Evolutionary conservation across 2,113 vertebrate species (phyloP), one percentile per base, ranked within the genome.

Genomic region (Nothoprocta pentlandii): DNA sequence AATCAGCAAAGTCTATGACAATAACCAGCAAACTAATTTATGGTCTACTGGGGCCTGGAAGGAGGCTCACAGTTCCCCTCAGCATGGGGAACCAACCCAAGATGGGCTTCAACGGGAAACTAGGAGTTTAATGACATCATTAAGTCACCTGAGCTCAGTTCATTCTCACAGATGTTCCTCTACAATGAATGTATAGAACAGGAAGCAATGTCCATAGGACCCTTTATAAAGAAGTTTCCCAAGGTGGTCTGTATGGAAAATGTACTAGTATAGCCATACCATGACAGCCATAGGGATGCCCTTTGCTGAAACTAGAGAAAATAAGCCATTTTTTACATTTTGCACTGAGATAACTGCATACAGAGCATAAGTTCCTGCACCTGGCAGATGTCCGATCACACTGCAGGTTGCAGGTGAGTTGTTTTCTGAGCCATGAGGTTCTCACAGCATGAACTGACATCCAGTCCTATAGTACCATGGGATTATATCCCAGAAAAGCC

Each of bases 241-340:
- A 53, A 66, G 9, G 12, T 56, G 10, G 25, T 84, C n/a, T 51
- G 8, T 28, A 26, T 34, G 16, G 51, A 10, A 84, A 93, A 78
- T 26, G 68, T 69, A 47, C 14, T 44, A 12, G 3, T 34, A 11
- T 12, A 36, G 42, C 39, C 71, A 56, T 41, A 46, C 5, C 13
- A n/a, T 42, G 23, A 32, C 79, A 5, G 41, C 41, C 16, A 54
- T 39, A 46, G 30, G 9, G 42, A 54, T 56, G 53, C 28, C 63
- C 62, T 67, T 67, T 62, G 46, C 42, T 75, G 77, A 67, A 94
- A 86, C 74, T 41, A 70, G 77, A 92, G n/a, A n/a, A 80, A 94
- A 59, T 25, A 41, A 16, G 22, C 13, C 54, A 74, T 63, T 46
- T 32, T 32, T 81, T 84, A 41, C 13, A 14, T 81, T 59, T 56